Base-by-base conservation (phyloP, 2,113 vertebrate genomes). In the Heloderma charlesbogerti region DNA sequence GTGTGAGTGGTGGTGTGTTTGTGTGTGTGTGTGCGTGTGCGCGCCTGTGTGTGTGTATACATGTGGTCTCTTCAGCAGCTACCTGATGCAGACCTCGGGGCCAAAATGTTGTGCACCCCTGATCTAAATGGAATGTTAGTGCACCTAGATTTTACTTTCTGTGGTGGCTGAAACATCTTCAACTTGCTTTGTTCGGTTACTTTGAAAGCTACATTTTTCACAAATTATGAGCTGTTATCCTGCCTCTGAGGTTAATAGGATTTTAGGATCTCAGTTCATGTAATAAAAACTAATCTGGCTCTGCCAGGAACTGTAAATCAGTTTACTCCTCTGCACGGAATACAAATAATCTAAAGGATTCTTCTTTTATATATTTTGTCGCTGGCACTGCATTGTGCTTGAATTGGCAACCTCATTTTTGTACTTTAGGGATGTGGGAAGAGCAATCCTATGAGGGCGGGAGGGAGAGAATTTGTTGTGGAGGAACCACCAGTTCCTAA, bases 211-310 rank as follows among this genome's bases (percentile, higher is more conserved):
- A 31, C 86, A 90, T 86, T 79, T 86, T 80, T 79, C 45, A 71
- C n/a, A 90, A 90, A 90, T 86, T 80, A 90, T 86, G 89, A 90
- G 84, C 63, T 43, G 82, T 86, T 90, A 90, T 86, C 84, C 45
- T 86, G 89, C 74, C 89, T 86, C 60, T 80, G 60, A 90, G 84
- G 84, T 86, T 86, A 90, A 90, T 90, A 78, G 83, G 89, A 90
- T 86, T 90, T 80, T 78, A 90, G 89, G 74, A 90, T 86, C 74
- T 86, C n/a, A 34, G 74, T 86, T 86, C 89, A 86, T 90, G 60
- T 90, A 90, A 86, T 90, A 80, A 90, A 90, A 90, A 80, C 86
- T 90, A 90, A 90, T 90, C 84, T 90, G 89, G n/a, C 75, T 80
- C 25, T 80, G 75, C 89, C 48, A 80, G 75, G 6, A 80, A 86